Percentiles rank a stretch among this genome's conserved stretches.
Evolutionary conservation across 2,113 vertebrate genomes (phyloP).

Genomic region (Callospermophilus lateralis): DNA sequence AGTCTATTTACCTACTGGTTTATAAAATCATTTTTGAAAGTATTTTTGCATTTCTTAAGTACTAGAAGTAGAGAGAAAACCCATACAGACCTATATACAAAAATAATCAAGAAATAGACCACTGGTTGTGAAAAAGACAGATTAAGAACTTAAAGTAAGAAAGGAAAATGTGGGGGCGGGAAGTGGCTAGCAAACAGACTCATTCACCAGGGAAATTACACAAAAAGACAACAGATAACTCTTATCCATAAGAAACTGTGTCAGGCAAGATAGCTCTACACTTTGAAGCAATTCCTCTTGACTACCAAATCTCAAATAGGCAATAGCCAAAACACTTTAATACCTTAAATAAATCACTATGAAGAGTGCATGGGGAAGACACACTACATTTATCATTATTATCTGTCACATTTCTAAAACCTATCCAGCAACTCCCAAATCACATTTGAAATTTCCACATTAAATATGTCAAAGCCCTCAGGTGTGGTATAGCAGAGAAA

Average conservation of each 20-base stretch:
- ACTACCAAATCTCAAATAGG: conserved; percentile 48
- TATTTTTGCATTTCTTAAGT: conserved; percentile 37
- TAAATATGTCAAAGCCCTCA: conserved; percentile 26
- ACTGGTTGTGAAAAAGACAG: not conserved
- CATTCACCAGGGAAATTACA: conserved; percentile 51
- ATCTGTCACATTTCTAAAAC: conserved; percentile 16
- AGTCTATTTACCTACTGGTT: not conserved
- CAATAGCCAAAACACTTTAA: not conserved
- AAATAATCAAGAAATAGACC: conserved; percentile 32
- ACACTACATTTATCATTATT: conserved; percentile 10
- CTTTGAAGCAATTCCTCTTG: not conserved
- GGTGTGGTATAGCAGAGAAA: not conserved
- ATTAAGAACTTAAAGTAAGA: not conserved
- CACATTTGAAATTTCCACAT: not conserved
- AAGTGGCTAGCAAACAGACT: not conserved
- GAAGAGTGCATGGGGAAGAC: not conserved
- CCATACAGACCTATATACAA: not conserved
- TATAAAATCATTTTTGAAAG: conserved; percentile 18
- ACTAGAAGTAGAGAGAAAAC: not conserved
- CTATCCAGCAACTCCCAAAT: not conserved
- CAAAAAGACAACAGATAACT: conserved; percentile 9
- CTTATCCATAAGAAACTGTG: not conserved
- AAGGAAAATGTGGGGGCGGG: too few relatives aligned
- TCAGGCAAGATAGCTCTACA: not conserved
- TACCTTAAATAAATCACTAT: conserved; percentile 19